Percentiles rank a stretch among this genome's conserved stretches.
Evolutionary conservation across 2,797 vertebrate genomes (phyloP).

Genomic region (Periparus ater): DNA sequence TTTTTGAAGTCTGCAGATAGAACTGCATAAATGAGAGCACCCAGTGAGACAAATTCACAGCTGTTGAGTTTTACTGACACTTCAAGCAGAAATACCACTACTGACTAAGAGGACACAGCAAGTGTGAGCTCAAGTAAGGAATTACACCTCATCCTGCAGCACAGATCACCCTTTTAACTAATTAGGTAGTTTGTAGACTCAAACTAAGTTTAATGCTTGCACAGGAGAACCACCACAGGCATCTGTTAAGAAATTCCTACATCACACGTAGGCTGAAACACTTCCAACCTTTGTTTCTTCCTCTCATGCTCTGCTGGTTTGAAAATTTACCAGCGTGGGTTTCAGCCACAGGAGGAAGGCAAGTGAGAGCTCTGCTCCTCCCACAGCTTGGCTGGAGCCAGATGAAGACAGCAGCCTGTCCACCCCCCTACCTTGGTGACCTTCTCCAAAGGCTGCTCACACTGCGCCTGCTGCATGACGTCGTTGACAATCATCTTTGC

Average conservation of each 20-base stretch:
- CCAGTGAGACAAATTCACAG: not conserved
- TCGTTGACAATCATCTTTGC: conserved; percentile 99
- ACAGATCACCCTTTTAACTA: not conserved
- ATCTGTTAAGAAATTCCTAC: not conserved
- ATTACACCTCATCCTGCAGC: not conserved
- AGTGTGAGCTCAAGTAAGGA: not conserved
- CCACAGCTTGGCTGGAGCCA: not conserved
- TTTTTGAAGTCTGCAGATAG: not conserved
- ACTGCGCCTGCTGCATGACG: conserved; percentile 92
- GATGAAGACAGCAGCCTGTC: not conserved
- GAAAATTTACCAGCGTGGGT: not conserved
- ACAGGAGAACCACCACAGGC: not conserved
- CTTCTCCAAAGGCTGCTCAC: conserved; percentile 81
- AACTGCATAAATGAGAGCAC: not conserved
- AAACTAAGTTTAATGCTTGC: not conserved
- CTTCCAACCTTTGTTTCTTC: not conserved
- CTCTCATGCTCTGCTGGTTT: not conserved
- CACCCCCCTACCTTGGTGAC: conserved; percentile 83
- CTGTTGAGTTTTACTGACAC: not conserved
- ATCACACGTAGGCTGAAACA: not conserved
- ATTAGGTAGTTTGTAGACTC: not conserved
- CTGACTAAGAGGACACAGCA: not conserved
- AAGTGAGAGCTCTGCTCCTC: conserved; percentile 17
- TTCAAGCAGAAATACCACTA: not conserved
- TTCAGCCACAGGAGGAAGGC: not conserved